Evolutionary conservation across 2,113 vertebrate genomes (phyloP).

Genomic region (Clarias batrachus): DNA sequence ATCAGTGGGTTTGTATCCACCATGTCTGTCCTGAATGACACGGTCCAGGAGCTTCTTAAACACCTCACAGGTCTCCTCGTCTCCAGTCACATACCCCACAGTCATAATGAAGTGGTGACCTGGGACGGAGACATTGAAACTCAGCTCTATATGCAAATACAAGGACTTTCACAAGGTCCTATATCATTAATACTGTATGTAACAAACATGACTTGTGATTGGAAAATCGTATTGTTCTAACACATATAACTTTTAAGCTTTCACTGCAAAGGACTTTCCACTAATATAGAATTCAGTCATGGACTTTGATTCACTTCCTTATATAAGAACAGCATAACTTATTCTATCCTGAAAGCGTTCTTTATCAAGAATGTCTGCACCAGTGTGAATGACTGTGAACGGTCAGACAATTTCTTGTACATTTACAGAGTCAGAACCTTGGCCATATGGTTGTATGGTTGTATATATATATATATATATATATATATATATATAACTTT

Average conservation of each 20-base stretch:
- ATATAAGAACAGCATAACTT: background rate
- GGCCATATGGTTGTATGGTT: too few relatives aligned
- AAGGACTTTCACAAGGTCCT: background rate
- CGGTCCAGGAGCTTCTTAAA: conserved; percentile 94
- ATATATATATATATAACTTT: too few relatives aligned
- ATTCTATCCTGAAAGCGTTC: conserved; percentile 10
- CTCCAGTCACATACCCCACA: conserved; percentile 91
- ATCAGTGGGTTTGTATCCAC: conserved; percentile 92
- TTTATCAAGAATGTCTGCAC: conserved; percentile 84
- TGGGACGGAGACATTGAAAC: conserved; percentile 51
- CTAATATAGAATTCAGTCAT: background rate
- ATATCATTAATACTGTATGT: background rate
- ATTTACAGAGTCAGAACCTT: conserved; percentile 74
- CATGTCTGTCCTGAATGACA: conserved; percentile 89
- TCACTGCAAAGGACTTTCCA: background rate
- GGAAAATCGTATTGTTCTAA: background rate
- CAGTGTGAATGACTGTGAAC: conserved; percentile 74
- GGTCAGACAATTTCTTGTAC: conserved; percentile 69
- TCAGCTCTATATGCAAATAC: background rate
- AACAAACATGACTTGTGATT: background rate
- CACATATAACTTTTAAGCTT: background rate
- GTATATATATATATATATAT: too few relatives aligned
- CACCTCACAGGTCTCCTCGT: conserved; percentile 90
- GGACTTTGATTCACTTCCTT: background rate
- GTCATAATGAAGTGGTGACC: conserved; percentile 97